These are phyloP conservation scores for Callocephalon fimbriatum DNA, from an alignment of 2,113 vertebrate species.

Conservation along the genomic window DNA sequence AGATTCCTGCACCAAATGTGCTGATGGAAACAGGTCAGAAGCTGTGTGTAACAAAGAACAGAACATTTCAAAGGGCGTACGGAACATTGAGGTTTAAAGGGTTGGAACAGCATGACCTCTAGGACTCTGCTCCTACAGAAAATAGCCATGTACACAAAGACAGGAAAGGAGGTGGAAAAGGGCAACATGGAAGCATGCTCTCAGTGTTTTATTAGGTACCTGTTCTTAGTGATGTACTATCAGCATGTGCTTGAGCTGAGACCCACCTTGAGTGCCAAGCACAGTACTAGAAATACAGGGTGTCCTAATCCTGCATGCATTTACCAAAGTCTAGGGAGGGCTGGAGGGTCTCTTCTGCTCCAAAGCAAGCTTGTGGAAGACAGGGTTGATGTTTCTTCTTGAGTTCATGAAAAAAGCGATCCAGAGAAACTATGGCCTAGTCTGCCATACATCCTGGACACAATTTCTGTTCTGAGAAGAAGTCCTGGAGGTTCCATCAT, in stretches of 20 bases:
- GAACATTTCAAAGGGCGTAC: background rate
- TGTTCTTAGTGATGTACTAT: background rate
- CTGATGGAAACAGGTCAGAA: constrained; percentile 1
- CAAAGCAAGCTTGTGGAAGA: background rate
- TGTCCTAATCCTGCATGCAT: background rate
- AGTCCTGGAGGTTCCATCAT: background rate
- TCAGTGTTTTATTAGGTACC: background rate
- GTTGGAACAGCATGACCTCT: background rate
- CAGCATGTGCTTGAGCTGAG: background rate
- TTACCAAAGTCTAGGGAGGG: background rate
- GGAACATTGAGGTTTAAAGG: background rate
- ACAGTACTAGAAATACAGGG: background rate
- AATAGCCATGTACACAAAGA: background rate
- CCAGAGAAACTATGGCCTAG: background rate
- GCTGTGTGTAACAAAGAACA: background rate
- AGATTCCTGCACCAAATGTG: background rate
- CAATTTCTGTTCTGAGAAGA: background rate
- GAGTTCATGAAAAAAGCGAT: background rate
- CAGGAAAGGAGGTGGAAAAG: background rate
- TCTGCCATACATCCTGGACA: background rate
- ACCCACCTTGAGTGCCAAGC: background rate
- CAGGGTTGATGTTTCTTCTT: background rate
- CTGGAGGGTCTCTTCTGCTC: background rate
- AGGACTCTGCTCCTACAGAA: background rate
- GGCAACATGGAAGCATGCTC: background rate